Conservation (phyloP, 2,113 vertebrate genomes). For the Colaptes auratus region DNA sequence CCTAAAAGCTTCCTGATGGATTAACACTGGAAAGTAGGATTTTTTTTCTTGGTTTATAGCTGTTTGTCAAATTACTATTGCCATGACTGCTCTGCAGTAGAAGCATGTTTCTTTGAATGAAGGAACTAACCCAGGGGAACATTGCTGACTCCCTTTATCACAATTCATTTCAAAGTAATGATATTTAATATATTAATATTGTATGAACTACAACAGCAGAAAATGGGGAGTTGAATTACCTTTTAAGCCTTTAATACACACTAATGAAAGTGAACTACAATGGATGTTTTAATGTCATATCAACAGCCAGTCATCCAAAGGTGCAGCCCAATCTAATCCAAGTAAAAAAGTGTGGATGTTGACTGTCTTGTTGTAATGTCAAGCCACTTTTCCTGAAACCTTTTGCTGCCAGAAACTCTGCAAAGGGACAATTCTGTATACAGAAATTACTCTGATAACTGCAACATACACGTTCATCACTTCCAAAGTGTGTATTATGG, state of each 20-base stretch:
- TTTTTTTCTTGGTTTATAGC: slow-evolving; percentile 72
- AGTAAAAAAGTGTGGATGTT: not conserved
- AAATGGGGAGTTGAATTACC: slow-evolving; percentile 51
- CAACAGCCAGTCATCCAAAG: not conserved
- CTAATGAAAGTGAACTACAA: slow-evolving; percentile 51
- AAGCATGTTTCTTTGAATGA: slow-evolving; percentile 54
- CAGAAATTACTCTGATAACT: not conserved
- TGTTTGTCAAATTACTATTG: slow-evolving; percentile 72
- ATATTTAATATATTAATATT: slow-evolving; percentile 74
- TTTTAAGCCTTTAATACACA: slow-evolving; percentile 52
- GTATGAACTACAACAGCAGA: slow-evolving; percentile 38
- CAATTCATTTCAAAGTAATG: slow-evolving; percentile 67
- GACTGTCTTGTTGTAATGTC: not conserved
- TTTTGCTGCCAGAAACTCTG: not conserved
- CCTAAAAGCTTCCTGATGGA: slow-evolving; percentile 80
- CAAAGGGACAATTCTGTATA: not conserved
- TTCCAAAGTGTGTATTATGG: not conserved
- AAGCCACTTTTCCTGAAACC: not conserved
- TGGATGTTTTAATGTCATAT: not conserved
- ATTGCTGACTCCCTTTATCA: slow-evolving; percentile 52
- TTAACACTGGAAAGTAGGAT: slow-evolving; percentile 73
- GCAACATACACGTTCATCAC: not conserved
- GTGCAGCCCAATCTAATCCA: not conserved
- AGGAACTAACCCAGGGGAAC: slow-evolving; percentile 25
- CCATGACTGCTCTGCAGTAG: slow-evolving; percentile 24